phyloP scores from a whole-genome alignment of 1,140 invertebrate genomes.

The Zaprionus africanus region DNA sequence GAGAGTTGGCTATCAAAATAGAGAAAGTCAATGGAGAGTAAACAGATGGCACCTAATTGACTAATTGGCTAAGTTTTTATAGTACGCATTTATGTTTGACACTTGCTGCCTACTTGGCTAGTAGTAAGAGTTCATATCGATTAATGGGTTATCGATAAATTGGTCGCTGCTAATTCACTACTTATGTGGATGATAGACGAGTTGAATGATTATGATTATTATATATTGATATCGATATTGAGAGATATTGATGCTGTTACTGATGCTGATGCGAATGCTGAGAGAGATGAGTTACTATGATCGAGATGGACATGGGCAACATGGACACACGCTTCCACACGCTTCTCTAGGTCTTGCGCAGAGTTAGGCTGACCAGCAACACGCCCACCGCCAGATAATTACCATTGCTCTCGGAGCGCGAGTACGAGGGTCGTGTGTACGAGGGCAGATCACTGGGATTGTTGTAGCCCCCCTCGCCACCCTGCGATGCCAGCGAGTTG shows the following conservation, averaged over 20 bases:
- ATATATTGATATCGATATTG: neutral
- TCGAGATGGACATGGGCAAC: slow-evolving; percentile 14
- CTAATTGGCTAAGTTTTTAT: slow-evolving; percentile 46
- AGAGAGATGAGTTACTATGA: slow-evolving; percentile 3
- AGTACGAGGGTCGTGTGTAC: slow-evolving; percentile 79
- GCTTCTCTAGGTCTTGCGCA: slow-evolving; percentile 69
- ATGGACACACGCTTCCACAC: neutral
- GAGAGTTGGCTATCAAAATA: slow-evolving; percentile 62
- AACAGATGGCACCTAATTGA: slow-evolving; percentile 54
- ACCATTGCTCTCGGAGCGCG: slow-evolving; percentile 83
- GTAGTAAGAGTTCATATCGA: neutral
- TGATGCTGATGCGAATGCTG: slow-evolving; percentile 8
- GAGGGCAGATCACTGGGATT: slow-evolving; percentile 79
- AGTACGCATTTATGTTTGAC: slow-evolving; percentile 8
- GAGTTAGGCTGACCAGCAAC: slow-evolving; percentile 78
- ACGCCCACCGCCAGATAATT: slow-evolving; percentile 84
- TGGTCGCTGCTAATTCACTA: slow-evolving; percentile 42
- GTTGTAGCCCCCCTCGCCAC: slow-evolving; percentile 51
- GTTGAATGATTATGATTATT: slow-evolving; percentile 10
- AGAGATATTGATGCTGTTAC: slow-evolving; percentile 12
- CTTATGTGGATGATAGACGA: neutral
- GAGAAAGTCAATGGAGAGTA: slow-evolving; percentile 27
- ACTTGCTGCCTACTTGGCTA: slow-evolving; percentile 20
- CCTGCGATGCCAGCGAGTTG: slow-evolving; percentile 68
- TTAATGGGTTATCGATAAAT: slow-evolving; percentile 18